Evolutionary conservation across 2,797 vertebrate genomes (phyloP), one percentile per base, ranked within the genome.

Genomic region (Chaunax sp.): DNA sequence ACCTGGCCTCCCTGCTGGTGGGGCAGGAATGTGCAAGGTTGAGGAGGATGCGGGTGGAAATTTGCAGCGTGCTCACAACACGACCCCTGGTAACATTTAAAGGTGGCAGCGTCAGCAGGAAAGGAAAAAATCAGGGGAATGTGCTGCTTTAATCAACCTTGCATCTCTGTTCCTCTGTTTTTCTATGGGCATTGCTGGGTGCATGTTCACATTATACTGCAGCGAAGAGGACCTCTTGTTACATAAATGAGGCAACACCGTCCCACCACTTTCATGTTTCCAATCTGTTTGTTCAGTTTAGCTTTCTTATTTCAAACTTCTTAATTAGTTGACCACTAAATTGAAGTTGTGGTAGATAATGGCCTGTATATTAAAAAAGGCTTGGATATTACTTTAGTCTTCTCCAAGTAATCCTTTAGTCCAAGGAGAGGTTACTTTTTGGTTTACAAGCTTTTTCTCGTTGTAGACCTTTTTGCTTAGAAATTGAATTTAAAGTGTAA

Each of bases 61-160:
- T 87, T 25, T 85, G 81, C 86, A 80, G 63, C 28, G 68, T 85
- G 77, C 76, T 90, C 83, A 86, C 80, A 91, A 86, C 72, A 72
- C 13, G 69, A 88, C 80, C 84, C 77, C 75, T 35, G 77, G 60
- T 84, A 84, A 77, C 82, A 82, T 83, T 88, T 75, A 82, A 84
- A 92, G 79, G 78, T 83, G 78, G 78, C 71, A 37, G 52, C 54
- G 59, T 89, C 88, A 90, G 89, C 89, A 85, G 81, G 73, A 87
- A 82, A 60, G 50, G 55, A 52, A 75, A 52, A 84, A 83, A 82
- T 81, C 66, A 47, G 58, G 65, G 71, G 79, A 89, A 90, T 89
- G 86, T 87, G 85, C 81, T 86, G 76, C 83, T 92, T 90, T 89
- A 87, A 92, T 91, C 81, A 88, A 83, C 87, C 82, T 73, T 76